These are phyloP conservation scores for Selene dorsalis DNA, from an alignment of 2,797 vertebrate genomes.

Conservation along the genomic window DNA sequence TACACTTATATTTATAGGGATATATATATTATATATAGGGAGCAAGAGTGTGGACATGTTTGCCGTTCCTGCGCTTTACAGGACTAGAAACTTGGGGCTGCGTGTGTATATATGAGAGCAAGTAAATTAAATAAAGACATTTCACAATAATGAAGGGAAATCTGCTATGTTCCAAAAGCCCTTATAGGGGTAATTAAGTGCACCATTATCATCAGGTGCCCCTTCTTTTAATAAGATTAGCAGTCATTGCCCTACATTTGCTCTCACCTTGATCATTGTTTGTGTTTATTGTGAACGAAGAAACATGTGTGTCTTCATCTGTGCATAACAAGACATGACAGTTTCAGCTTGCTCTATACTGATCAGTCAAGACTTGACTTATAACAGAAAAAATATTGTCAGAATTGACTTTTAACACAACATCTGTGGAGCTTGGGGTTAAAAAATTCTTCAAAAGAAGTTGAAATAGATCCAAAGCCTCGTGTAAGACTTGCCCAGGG, in stretches of 20 bases:
- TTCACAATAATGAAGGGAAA: background rate
- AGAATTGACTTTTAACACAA: constrained; percentile 27
- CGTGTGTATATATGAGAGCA: background rate
- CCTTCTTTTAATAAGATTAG: constrained; percentile 51
- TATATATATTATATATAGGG: too few species aligned
- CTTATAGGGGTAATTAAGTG: constrained; percentile 31
- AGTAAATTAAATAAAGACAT: constrained; percentile 26
- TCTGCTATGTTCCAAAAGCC: constrained; percentile 33
- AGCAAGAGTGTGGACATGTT: constrained; percentile 6
- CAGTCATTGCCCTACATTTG: constrained; percentile 21
- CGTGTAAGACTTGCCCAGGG: constrained; percentile 37
- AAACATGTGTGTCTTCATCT: constrained; percentile 24
- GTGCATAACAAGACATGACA: constrained; percentile 51
- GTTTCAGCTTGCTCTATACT: constrained; percentile 38
- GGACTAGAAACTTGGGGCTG: background rate
- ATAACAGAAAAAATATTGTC: background rate
- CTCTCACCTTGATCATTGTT: constrained; percentile 20
- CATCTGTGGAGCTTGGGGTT: constrained; percentile 20
- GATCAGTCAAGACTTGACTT: constrained; percentile 55
- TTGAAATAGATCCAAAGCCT: constrained; percentile 53
- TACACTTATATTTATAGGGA: too few species aligned
- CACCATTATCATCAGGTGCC: constrained; percentile 29
- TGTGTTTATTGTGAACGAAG: constrained; percentile 23
- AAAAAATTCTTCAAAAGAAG: constrained; percentile 31
- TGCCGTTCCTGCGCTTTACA: constrained; percentile 4